Evolutionary conservation across 2,888 invertebrate species (phyloP).

Genomic region (Chymomyza procnemis): DNA sequence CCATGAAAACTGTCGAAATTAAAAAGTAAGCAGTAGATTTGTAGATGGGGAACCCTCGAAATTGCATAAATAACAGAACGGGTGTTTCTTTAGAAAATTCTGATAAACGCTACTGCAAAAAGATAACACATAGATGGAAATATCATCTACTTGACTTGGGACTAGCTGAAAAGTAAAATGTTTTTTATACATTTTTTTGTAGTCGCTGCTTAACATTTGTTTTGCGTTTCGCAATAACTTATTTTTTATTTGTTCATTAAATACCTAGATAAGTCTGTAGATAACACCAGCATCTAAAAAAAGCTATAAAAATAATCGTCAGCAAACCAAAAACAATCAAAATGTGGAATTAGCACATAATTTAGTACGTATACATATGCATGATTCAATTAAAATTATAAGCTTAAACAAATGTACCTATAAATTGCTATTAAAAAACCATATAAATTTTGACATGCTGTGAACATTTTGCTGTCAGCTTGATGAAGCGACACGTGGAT

Average conservation of each 20-base stretch:
- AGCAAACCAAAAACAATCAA: neutral
- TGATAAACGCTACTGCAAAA: too few species aligned
- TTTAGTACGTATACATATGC: neutral
- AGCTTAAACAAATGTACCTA: slow-evolving; percentile 20
- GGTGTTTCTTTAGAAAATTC: too few species aligned
- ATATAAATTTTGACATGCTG: slow-evolving; percentile 61
- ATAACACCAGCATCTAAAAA: slow-evolving; percentile 32
- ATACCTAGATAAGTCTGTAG: slow-evolving; percentile 46
- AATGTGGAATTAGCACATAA: neutral
- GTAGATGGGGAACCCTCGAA: too few species aligned
- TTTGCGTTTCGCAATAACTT: slow-evolving; percentile 12
- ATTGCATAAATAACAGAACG: too few species aligned
- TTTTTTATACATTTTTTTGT: neutral
- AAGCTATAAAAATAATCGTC: neutral
- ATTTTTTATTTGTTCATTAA: slow-evolving; percentile 44
- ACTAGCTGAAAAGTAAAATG: neutral
- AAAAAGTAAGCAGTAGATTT: too few species aligned
- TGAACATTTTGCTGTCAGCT: slow-evolving; percentile 60
- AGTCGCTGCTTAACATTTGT: neutral
- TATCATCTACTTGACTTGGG: neutral
- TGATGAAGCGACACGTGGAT: slow-evolving; percentile 27
- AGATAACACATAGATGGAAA: neutral
- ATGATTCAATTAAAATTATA: slow-evolving; percentile 49
- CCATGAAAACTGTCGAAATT: too few species aligned
- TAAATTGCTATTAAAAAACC: slow-evolving; percentile 50